These are phyloP conservation scores for Melanostoma scalare DNA, from an alignment of 2,888 invertebrate species.

Conservation along the genomic window DNA sequence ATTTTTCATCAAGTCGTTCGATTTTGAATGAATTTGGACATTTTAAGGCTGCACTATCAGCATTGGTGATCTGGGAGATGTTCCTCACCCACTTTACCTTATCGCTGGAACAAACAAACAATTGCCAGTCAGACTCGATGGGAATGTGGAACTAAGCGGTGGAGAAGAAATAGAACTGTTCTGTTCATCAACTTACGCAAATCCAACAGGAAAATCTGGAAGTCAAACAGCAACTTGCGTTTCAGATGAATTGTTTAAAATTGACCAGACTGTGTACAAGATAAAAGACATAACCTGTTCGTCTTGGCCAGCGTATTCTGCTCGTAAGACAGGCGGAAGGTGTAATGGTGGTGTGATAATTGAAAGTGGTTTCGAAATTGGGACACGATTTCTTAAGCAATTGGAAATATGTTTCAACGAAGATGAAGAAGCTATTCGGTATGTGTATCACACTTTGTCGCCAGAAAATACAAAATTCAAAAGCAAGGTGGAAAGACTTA, in stretches of 20 bases:
- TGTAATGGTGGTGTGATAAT: slow-evolving; percentile 76
- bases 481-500: slow-evolving; percentile 78
- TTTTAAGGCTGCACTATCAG: slow-evolving; percentile 44
- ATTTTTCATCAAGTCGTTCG: too few relatives aligned
- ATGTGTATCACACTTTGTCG: slow-evolving; percentile 78
- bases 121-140: slow-evolving; percentile 77
- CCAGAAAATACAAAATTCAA: slow-evolving; percentile 81
- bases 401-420: slow-evolving; percentile 81
- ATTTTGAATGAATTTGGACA: background rate
- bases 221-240: slow-evolving; percentile 76
- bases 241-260: slow-evolving; percentile 75
- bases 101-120: slow-evolving; percentile 78
- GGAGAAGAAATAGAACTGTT: slow-evolving; percentile 78
- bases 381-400: slow-evolving; percentile 77
- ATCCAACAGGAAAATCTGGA: slow-evolving; percentile 55
- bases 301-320: slow-evolving; percentile 76
- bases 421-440: slow-evolving; percentile 78
- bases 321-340: slow-evolving; percentile 75
- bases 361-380: slow-evolving; percentile 52
- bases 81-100: slow-evolving; percentile 85
- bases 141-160: slow-evolving; percentile 76
- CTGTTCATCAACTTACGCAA: slow-evolving; percentile 76
- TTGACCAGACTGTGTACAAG: slow-evolving; percentile 73
- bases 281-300: slow-evolving; percentile 79
- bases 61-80: slow-evolving; percentile 77